Base-by-base conservation (phyloP, 1,140 invertebrate genomes). In the Heterodera carotae region DNA sequence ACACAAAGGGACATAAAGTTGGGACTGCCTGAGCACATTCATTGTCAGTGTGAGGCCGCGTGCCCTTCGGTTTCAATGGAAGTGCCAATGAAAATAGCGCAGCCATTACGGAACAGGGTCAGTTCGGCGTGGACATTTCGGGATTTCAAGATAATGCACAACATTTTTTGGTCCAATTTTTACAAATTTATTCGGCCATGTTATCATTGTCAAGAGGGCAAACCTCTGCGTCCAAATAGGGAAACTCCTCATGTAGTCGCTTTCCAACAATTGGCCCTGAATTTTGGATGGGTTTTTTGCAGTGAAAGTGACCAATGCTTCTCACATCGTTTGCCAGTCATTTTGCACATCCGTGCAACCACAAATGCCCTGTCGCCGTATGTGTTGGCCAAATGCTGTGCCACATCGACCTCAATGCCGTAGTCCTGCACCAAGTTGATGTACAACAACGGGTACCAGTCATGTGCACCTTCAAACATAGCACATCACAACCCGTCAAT, bases 311-410 rank as follows among this genome's bases (percentile, higher is more conserved):
- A 62, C 6, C 27, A 10, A 12, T 12, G 8, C 22, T 66, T 7
- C 60, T 7, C 25, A 74, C 71, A 74, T 74, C 71, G 0, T 89
- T 97, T 95, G 43, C 96, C 97, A 22, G 97, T 99, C 67, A 98
- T 90, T 36, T 93, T 91, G 15, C 95, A 95, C 91, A 98, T 92
- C 89, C 98, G 97, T 2, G 95, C 94, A 0, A 99, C 96, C 73
- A 95, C 93, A 88, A 98, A 98, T 1, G 97, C 96, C 80, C 95
- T 91, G 89, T 99, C 97, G 18, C 97, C 97, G 88, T 99, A 99
- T 12, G 95, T 97, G 43, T 93, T 93, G 0, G 96, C 92, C 82
- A 99, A 90, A 90, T 99, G 96, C 89, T 97, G 93, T 1, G 97
- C 96, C 22, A 96, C 94, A 82, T 91, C 90, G 70, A 88, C 90